A percentile compares a stretch with the other conserved stretches of the same genome.
These are phyloP conservation scores for Nyctereutes procyonoides DNA, from an alignment of 2,113 vertebrate species.

Conservation along the genomic window DNA sequence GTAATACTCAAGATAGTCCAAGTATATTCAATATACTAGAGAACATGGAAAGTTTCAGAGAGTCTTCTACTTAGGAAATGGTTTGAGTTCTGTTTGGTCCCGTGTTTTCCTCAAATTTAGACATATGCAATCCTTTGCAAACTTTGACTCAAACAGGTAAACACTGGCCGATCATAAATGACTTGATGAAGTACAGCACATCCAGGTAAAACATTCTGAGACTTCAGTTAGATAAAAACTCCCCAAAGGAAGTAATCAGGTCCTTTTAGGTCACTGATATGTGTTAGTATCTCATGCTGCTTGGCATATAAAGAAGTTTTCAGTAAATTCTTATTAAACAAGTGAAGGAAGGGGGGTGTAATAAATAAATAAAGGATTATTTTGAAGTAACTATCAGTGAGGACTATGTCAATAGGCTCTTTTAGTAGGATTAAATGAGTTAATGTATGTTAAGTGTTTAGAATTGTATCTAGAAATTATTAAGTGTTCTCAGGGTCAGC, in stretches of 20 bases:
- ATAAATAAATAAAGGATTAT: background rate
- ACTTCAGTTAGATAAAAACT: background rate
- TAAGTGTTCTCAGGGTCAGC: background rate
- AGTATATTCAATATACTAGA: background rate
- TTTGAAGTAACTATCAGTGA: background rate
- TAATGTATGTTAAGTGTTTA: background rate
- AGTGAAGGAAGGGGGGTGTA: background rate
- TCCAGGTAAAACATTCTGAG: background rate
- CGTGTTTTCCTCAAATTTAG: background rate
- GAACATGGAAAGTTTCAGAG: background rate
- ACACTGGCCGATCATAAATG: background rate
- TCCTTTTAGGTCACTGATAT: background rate
- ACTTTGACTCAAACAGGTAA: background rate
- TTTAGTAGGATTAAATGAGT: background rate
- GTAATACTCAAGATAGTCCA: background rate
- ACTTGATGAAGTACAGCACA: background rate
- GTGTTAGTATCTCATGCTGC: background rate
- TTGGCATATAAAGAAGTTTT: background rate
- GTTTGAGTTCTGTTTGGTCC: background rate
- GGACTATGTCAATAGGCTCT: background rate
- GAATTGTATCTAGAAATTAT: background rate
- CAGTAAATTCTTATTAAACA: background rate
- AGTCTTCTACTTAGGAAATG: background rate
- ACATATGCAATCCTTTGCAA: background rate
- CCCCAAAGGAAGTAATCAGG: background rate